Base-by-base conservation (phyloP, 2,888 invertebrate species). In the Rhogogaster chlorosoma region DNA sequence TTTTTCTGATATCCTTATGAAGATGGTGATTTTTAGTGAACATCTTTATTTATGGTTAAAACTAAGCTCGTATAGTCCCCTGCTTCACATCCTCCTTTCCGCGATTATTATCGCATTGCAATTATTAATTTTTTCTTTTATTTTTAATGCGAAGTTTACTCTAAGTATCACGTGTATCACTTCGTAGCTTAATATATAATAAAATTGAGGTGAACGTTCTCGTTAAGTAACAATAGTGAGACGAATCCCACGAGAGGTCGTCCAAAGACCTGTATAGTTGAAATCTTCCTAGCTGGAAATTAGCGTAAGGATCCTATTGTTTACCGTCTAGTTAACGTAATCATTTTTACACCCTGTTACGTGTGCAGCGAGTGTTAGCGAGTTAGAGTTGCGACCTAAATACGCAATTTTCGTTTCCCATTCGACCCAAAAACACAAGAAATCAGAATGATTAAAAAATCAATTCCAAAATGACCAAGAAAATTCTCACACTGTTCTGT, bases 401-500 rank as follows among this genome's bases (percentile, higher is more conserved):
- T 42, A 73, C 71, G 71, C 42, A 42, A 73, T 73, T 22, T 42
- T 42, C n/a, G 38, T 73, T 42, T 73, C 71, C 71, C 7, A 73
- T 73, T 22, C 18, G 67, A 67, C 67, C 67, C 67, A 32, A 32
- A 67, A 67, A 15, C 5, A 12, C 5, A 32, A 67, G 22, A 42
- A 73, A 42, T n/a, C 18, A 36, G 38, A 53, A 18, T 38, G 42
- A 38, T 12, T 22, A 38, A 12, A 18, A 32, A 53, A 53, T 7
- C 7, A 7, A 15, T 77, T 29, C 9, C 3, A 32, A 77, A 32
- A 18, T 49, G 18, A 22, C 32, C 1, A 42, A 7, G 22, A 53
- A 53, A 53, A 53, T 53, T 45, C 9, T 45, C 15, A 75, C n/a
- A 38, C 18, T 32, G 32, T 42, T 42, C 85, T 87, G 87, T 36